A percentile compares a stretch with the other conserved stretches of the same genome.
phyloP scores from a whole-genome alignment of 2,888 invertebrate genomes.

The Cheiracanthium punctorium region DNA sequence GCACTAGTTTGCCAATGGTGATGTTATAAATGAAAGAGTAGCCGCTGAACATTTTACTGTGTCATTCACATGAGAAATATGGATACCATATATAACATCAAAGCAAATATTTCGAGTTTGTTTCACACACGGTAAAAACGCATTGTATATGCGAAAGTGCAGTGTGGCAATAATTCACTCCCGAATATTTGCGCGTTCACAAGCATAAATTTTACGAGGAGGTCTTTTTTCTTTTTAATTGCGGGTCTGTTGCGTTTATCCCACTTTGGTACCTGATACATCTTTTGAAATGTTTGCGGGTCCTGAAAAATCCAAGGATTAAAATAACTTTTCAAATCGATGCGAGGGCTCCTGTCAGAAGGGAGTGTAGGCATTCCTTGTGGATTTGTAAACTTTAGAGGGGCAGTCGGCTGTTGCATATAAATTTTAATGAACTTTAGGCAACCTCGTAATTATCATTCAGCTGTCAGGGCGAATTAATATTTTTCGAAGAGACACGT shows the following conservation, averaged over 20 bases:
- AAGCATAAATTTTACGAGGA: neutral
- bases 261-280: neutral
- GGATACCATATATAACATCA: too few relatives aligned
- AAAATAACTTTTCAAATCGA: slow-evolving; percentile 42
- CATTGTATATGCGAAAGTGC: neutral
- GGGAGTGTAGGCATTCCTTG: slow-evolving; percentile 5
- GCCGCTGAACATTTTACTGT: too few relatives aligned
- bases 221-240: neutral
- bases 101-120: neutral
- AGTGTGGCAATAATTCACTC: neutral
- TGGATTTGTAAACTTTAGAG: slow-evolving; percentile 35
- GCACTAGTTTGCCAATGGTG: too few relatives aligned
- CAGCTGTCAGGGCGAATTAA: slow-evolving; percentile 61
- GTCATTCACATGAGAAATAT: too few relatives aligned
- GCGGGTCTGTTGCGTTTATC: neutral
- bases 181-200: neutral
- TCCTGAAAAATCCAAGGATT: slow-evolving; percentile 58
- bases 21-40: too few relatives aligned
- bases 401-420: slow-evolving; percentile 25
- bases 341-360: slow-evolving; percentile 20
- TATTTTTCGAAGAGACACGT: slow-evolving; percentile 52
- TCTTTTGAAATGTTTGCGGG: neutral
- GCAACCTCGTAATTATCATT: slow-evolving; percentile 64
- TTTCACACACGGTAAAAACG: neutral
- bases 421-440: slow-evolving; percentile 69